Evolutionary conservation across 2,888 invertebrate species (phyloP).

Genomic region (Tetramorium bicarinatum): DNA sequence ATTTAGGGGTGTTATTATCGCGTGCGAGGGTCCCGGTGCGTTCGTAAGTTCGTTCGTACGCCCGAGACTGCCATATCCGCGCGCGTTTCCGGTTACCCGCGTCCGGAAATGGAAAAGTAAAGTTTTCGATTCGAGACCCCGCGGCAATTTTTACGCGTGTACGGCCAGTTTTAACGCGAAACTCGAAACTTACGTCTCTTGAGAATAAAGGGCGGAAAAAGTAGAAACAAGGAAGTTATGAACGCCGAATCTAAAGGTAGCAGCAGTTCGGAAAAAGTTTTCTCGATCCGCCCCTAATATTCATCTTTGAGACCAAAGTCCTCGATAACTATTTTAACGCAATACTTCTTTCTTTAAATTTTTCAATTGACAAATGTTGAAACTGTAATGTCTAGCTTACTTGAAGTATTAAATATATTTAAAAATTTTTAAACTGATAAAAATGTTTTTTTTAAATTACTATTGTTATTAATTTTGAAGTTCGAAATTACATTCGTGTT

Average conservation of each 20-base stretch:
- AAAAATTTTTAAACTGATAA: background rate
- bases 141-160: constrained; percentile 56
- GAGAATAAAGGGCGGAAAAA: background rate
- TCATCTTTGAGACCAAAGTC: background rate
- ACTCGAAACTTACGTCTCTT: constrained; percentile 8
- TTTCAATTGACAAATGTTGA: background rate
- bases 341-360: background rate
- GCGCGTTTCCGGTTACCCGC: constrained; percentile 53
- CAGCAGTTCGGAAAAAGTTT: constrained; percentile 9
- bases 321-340: background rate
- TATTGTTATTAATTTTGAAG: background rate
- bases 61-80: constrained; percentile 37
- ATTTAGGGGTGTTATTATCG: constrained; percentile 56
- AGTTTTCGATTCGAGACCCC: constrained; percentile 43
- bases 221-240: background rate
- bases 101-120: constrained; percentile 56
- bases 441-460: too few species aligned
- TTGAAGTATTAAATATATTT: background rate
- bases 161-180: constrained; percentile 43
- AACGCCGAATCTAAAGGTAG: background rate
- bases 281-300: constrained; percentile 15
- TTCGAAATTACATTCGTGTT: background rate
- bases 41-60: constrained; percentile 53
- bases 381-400: background rate
- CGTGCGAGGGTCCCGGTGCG: constrained; percentile 15